Evolutionary conservation across 2,888 invertebrate genomes (phyloP).

Genomic region (Monoplex corrugatus): DNA sequence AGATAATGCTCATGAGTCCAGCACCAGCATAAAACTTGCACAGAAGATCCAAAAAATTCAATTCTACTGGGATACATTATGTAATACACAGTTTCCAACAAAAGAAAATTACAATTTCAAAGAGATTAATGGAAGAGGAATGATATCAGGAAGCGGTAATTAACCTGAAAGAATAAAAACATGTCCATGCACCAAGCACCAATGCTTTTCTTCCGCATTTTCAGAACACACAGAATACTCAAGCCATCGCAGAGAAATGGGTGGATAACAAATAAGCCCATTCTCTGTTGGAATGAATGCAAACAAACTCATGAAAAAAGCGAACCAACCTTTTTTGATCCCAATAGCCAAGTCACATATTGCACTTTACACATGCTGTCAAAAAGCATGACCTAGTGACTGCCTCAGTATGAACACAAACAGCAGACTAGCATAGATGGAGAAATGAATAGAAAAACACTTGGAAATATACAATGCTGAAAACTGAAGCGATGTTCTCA

Average conservation of each 20-base stretch:
- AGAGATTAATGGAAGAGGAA: too few species aligned
- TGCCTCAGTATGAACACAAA: constrained; percentile 19
- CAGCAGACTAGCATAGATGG: neutral
- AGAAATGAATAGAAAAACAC: too few species aligned
- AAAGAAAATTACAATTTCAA: too few species aligned
- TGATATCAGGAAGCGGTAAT: too few species aligned
- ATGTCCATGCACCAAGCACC: neutral
- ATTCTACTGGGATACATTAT: too few species aligned
- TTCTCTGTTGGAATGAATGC: neutral
- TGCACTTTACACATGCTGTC: neutral
- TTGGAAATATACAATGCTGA: too few species aligned
- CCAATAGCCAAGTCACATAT: neutral
- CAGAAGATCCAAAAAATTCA: too few species aligned
- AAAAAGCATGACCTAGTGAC: neutral
- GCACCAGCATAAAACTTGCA: too few species aligned
- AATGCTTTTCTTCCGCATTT: neutral
- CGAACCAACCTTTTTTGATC: neutral
- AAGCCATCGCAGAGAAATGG: neutral
- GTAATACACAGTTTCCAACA: too few species aligned
- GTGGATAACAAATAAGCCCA: neutral
- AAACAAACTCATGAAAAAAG: neutral
- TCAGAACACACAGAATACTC: neutral
- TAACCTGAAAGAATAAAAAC: neutral
- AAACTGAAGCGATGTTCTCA: too few species aligned
- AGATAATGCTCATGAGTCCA: too few species aligned